Evolutionary conservation across 1,140 invertebrate species (phyloP).

Genomic region (Neodiprion fabricii): DNA sequence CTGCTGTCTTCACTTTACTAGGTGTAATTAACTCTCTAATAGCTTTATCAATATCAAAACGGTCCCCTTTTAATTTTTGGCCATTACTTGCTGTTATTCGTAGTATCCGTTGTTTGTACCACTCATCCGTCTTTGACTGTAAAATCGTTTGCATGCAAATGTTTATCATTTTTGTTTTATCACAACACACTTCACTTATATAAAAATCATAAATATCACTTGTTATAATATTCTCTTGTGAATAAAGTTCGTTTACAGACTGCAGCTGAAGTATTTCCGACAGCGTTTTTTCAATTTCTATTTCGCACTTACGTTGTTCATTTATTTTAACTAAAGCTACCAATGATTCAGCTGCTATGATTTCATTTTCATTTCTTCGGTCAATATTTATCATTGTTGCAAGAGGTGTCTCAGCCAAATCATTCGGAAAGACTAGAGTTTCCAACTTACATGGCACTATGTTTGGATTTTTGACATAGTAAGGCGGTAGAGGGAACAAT

Average conservation of each 20-base stretch:
- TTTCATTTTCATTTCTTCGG: constrained; percentile 20
- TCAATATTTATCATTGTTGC: constrained; percentile 10
- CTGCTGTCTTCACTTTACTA: neutral
- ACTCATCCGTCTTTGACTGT: constrained; percentile 20
- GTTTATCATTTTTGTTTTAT: constrained; percentile 9
- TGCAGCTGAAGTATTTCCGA: constrained; percentile 20
- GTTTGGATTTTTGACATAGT: neutral
- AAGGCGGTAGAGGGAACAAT: constrained; percentile 8
- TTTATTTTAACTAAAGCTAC: neutral
- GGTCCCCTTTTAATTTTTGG: constrained; percentile 19
- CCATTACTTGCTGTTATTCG: constrained; percentile 27
- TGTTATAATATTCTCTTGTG: neutral
- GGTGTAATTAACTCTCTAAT: constrained; percentile 7
- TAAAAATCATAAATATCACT: constrained; percentile 16
- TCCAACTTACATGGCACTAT: neutral
- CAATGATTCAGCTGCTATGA: constrained; percentile 19
- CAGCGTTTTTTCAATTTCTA: neutral
- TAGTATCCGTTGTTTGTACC: constrained; percentile 21
- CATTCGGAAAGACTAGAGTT: neutral
- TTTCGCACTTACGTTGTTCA: neutral
- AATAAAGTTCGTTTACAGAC: constrained; percentile 5
- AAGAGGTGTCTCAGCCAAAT: constrained; percentile 1
- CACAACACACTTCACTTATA: constrained; percentile 14
- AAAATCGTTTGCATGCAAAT: constrained; percentile 15
- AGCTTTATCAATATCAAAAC: constrained; percentile 21